Conservation (phyloP, 2,797 vertebrate species). For the Amblyopsis hoosieri region DNA sequence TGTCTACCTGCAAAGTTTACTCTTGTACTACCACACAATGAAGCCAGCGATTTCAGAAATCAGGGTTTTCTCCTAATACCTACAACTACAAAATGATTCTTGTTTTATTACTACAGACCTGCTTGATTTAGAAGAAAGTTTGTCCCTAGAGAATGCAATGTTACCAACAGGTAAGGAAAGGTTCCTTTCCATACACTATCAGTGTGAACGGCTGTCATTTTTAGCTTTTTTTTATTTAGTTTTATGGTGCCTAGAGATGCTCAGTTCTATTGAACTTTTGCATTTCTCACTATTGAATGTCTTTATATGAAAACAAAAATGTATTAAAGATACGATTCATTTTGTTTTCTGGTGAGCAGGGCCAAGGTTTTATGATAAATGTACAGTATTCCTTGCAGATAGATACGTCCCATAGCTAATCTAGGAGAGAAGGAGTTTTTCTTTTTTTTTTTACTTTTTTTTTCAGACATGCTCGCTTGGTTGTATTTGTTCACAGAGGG, state of each 20-base stretch:
- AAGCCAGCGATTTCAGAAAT: constrained; percentile 58
- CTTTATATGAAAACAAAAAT: constrained; percentile 77
- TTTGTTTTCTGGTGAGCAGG: constrained; percentile 59
- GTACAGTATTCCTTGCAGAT: constrained; percentile 61
- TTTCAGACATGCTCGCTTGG: constrained; percentile 50
- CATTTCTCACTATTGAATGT: constrained; percentile 86
- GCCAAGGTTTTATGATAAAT: constrained; percentile 55
- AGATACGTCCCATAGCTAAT: constrained; percentile 41
- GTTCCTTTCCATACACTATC: constrained; percentile 21
- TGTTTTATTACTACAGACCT: constrained; percentile 35
- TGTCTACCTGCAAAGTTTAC: constrained; percentile 45
- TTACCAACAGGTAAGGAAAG: not conserved
- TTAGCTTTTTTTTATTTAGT: constrained; percentile 28
- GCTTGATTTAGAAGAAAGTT: constrained; percentile 2
- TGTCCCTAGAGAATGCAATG: too few species aligned
- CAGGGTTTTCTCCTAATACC: constrained; percentile 62
- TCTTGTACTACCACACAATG: constrained; percentile 39
- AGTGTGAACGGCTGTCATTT: constrained; percentile 13
- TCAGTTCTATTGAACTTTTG: constrained; percentile 85
- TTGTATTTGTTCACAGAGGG: constrained; percentile 44
- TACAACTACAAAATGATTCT: constrained; percentile 34
- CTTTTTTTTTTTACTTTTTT: constrained; percentile 13
- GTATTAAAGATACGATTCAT: constrained; percentile 60
- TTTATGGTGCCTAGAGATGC: constrained; percentile 57
- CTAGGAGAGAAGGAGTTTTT: constrained; percentile 35